These are phyloP conservation scores for Pseudopipra pipra DNA, from an alignment of 2,113 vertebrate species.

Conservation along the genomic window DNA sequence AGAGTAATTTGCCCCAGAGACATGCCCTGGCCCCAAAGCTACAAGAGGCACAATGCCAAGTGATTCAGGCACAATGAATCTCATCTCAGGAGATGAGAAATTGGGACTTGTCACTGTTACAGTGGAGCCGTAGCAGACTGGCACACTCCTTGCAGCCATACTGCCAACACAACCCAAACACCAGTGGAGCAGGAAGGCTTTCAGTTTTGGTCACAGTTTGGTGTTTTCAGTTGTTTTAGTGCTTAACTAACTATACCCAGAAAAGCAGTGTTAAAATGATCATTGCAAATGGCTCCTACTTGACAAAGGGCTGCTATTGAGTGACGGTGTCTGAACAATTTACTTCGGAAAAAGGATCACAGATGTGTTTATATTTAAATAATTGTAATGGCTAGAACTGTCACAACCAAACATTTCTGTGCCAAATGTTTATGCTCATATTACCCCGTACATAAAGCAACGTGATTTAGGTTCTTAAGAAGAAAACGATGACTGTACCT, in stretches of 20 bases:
- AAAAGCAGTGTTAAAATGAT: neutral
- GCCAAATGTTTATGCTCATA: neutral
- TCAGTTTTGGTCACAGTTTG: neutral
- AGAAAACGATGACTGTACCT: conserved; percentile 77
- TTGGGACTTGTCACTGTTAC: neutral
- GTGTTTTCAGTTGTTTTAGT: neutral
- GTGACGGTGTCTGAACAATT: neutral
- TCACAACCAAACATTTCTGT: neutral
- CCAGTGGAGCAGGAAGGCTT: conserved; percentile 19
- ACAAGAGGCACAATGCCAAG: neutral
- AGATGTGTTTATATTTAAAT: neutral
- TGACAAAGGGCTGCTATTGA: conserved; percentile 30
- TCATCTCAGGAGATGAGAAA: neutral
- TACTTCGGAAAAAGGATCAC: neutral
- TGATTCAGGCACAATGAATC: neutral
- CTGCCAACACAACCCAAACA: conserved; percentile 52
- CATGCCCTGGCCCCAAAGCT: neutral
- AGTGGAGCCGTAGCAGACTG: neutral
- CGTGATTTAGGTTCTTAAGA: conserved; percentile 13
- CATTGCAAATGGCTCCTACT: neutral
- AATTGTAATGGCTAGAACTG: neutral
- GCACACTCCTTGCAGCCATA: neutral
- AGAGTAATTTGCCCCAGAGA: neutral
- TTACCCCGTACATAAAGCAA: conserved; percentile 29
- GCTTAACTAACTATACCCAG: neutral